Conservation (phyloP, 2,888 invertebrate species). For the Isoperla grammatica region DNA sequence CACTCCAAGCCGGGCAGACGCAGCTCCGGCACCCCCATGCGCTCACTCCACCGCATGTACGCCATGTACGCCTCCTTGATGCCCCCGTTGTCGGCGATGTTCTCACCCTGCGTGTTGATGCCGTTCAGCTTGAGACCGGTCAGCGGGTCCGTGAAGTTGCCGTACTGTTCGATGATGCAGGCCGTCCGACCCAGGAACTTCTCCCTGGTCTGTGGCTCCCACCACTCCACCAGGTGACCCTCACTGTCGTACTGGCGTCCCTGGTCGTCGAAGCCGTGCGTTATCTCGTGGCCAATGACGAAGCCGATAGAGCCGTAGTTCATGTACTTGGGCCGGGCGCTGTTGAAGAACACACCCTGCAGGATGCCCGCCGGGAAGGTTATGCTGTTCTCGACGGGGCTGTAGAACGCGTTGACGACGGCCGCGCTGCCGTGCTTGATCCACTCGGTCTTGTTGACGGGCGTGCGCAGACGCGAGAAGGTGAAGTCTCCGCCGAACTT, state of each 20-base stretch:
- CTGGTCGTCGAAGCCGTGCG: conserved; percentile 81
- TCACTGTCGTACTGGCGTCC: conserved; percentile 89
- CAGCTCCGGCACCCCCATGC: conserved; percentile 56
- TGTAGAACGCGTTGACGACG: conserved; percentile 81
- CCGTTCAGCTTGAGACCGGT: conserved; percentile 80
- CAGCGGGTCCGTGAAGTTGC: conserved; percentile 77
- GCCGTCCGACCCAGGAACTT: conserved; percentile 77
- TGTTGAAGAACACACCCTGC: conserved; percentile 87
- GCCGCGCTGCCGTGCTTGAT: conserved; percentile 77
- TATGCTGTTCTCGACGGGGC: conserved; percentile 79
- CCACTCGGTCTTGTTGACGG: conserved; percentile 83
- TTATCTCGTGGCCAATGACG: conserved; percentile 89
- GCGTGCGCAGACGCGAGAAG: conserved; percentile 68
- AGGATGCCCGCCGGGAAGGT: conserved; percentile 92
- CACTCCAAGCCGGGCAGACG: conserved; percentile 60
- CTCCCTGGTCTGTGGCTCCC: conserved; percentile 76
- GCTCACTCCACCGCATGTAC: conserved; percentile 65
- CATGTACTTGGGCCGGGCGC: conserved; percentile 83
- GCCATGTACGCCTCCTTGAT: conserved; percentile 86
- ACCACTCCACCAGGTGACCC: conserved; percentile 91
- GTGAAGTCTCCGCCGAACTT: conserved; percentile 74
- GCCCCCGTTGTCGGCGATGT: conserved; percentile 93
- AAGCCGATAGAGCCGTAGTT: conserved; percentile 89
- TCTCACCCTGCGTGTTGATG: conserved; percentile 87
- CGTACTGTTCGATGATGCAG: conserved; percentile 91